Evolutionary conservation across 2,113 vertebrate species (phyloP), one percentile per base, ranked within the genome.

Genomic region (Pithys albifrons): DNA sequence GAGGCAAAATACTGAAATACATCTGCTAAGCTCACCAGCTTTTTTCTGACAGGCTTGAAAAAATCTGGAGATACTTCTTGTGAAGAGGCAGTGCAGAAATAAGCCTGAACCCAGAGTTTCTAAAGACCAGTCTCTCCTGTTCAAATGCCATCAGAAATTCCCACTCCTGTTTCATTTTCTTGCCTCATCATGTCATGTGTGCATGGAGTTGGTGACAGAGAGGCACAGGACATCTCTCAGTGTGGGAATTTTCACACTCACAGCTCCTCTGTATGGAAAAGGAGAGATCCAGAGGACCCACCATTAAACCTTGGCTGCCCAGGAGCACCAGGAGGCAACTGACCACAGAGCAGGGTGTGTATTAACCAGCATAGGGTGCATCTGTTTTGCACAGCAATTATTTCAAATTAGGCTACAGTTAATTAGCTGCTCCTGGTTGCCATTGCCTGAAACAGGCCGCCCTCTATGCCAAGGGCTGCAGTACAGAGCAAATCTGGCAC

Each of bases 261-360:
- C 61, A 61, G 3, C 9, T 43, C 29, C 6, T 43, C 19, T 5
- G 1, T 5, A 15, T 43, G n/a, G 72, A 46, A 86, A 88, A 77
- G 33, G 7, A 91, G 78, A 39, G 7, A 20, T 48, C 18, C 78
- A 66, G 74, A 48, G n/a, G 37, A 91, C 51, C 25, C 13, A 52
- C 2, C 15, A 29, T 57, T 2, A 3, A 89, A 80, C 23, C 29
- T 52, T 2, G 4, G 17, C 31, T n/a, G 2, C 33, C 22, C 51
- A 72, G 69, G 64, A 88, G 41, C 7, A 70, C 67, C 46, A 54
- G 31, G 27, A 90, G 46, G 49, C 3, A 1, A 23, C 12, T 1
- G 4, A 39, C n/a, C 2, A 4, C 12, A 15, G 48, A 71, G 18
- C 0, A 0, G 11, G 29, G 24, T 1, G 0, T 65, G n/a, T 19